A percentile compares a stretch with the other conserved stretches of the same genome.
These are phyloP conservation scores for Ectobius pallidus DNA, from an alignment of 2,888 invertebrate species.

Conservation along the genomic window DNA sequence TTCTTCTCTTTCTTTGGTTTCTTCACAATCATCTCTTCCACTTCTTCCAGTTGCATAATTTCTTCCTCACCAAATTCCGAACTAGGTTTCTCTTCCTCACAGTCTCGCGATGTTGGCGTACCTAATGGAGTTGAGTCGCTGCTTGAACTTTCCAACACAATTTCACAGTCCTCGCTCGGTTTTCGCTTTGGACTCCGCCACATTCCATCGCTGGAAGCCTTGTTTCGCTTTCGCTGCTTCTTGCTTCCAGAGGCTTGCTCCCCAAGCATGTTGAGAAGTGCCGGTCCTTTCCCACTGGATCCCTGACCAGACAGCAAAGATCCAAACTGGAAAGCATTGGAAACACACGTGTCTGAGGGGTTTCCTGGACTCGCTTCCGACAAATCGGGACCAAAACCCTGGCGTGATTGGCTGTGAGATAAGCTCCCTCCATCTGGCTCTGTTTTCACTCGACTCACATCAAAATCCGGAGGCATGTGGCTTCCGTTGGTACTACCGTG, in stretches of 20 bases:
- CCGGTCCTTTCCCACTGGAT: constrained; percentile 27
- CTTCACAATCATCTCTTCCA: constrained; percentile 62
- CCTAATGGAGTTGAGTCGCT: constrained; percentile 57
- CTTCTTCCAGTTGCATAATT: constrained; percentile 57
- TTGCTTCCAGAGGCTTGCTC: constrained; percentile 25
- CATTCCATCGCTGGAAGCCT: constrained; percentile 60
- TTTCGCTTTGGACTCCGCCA: constrained; percentile 68
- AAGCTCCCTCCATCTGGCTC: constrained; percentile 37
- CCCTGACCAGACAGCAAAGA: constrained; percentile 56
- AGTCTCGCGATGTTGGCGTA: constrained; percentile 37
- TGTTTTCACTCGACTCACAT: constrained; percentile 36
- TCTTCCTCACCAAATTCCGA: constrained; percentile 44
- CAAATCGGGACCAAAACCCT: constrained; percentile 35
- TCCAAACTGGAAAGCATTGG: constrained; percentile 53
- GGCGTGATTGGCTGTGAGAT: constrained; percentile 32
- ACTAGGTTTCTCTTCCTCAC: constrained; percentile 41
- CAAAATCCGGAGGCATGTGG: constrained; percentile 46
- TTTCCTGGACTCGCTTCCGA: constrained; percentile 52
- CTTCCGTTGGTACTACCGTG: constrained; percentile 46
- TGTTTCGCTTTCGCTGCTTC: constrained; percentile 64
- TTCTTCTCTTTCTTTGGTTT: constrained; percentile 59
- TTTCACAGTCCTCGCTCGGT: constrained; percentile 61
- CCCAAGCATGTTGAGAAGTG: constrained; percentile 26
- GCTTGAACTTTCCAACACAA: constrained; percentile 66
- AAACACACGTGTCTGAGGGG: constrained; percentile 54